Conservation (phyloP, 64 coral and sea anemone species). For the Astreopora myriophthalma region DNA sequence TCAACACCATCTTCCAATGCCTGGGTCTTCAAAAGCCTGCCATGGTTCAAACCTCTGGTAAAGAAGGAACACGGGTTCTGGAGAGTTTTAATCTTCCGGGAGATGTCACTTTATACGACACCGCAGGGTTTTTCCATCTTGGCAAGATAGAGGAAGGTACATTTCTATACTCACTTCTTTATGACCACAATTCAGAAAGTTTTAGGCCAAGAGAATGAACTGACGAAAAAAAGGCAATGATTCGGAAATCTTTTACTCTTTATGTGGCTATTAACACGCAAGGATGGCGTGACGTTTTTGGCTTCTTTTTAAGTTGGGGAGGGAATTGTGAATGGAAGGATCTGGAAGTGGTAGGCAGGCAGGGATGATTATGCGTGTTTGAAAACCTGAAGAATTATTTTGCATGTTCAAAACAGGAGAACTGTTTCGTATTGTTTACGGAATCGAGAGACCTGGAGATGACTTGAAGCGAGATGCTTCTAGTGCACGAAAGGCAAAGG, state of each 20-base stretch:
- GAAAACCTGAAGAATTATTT: background rate
- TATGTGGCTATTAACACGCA: too few species aligned
- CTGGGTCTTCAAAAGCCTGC: conserved; percentile 3
- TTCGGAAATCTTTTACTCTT: too few species aligned
- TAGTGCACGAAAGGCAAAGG: conserved; percentile 1
- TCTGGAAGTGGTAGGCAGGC: too few species aligned
- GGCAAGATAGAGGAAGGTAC: conserved; percentile 11
- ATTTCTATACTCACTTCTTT: background rate
- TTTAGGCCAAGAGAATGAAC: too few species aligned
- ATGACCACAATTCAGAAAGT: too few species aligned
- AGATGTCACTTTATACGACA: conserved; percentile 67
- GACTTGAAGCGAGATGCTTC: background rate
- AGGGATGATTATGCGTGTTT: background rate
- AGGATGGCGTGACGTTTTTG: too few species aligned
- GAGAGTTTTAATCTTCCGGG: conserved; percentile 26
- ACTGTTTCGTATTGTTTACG: conserved; percentile 66
- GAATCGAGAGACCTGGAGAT: conserved; percentile 35
- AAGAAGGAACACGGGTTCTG: conserved; percentile 58
- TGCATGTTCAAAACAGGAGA: background rate
- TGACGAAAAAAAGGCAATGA: too few species aligned
- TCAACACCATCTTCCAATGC: conserved; percentile 75
- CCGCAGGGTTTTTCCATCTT: conserved; percentile 77
- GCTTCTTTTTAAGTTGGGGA: too few species aligned
- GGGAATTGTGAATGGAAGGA: background rate
- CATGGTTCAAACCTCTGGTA: conserved; percentile 45